A percentile compares a stretch with the other conserved stretches of the same genome.
These are phyloP conservation scores for Melanostoma scalare DNA, from an alignment of 2,888 invertebrate genomes.

Conservation along the genomic window DNA sequence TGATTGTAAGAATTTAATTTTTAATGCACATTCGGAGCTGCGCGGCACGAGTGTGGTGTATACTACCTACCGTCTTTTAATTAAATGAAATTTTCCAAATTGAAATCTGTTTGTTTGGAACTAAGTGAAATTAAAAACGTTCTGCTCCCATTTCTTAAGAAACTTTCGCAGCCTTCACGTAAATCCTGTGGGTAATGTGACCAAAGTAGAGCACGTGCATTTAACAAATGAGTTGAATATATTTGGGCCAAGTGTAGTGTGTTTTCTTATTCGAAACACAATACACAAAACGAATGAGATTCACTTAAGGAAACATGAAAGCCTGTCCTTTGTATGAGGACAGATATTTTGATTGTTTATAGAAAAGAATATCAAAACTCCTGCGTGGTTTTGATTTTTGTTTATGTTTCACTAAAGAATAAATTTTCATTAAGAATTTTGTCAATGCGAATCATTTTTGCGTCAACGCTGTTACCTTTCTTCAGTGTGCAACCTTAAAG, in stretches of 20 bases:
- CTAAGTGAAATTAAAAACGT: constrained; percentile 36
- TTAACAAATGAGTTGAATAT: constrained; percentile 49
- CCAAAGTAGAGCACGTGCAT: constrained; percentile 36
- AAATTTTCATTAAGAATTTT: constrained; percentile 42
- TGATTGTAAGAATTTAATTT: constrained; percentile 31
- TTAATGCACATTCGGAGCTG: constrained; percentile 5
- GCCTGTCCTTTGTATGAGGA: no score
- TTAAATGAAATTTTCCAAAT: constrained; percentile 33
- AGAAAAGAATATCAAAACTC: background rate
- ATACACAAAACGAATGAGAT: background rate
- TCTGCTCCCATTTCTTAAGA: constrained; percentile 20
- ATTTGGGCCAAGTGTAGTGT: constrained; percentile 10
- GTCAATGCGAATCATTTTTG: background rate
- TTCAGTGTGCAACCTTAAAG: constrained; percentile 1
- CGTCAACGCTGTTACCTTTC: constrained; percentile 25
- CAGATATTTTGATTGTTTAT: no score
- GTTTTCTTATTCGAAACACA: background rate
- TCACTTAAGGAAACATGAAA: background rate
- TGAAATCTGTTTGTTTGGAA: constrained; percentile 29
- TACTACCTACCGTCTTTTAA: constrained; percentile 11
- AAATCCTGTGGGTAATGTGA: constrained; percentile 15
- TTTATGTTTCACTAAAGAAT: background rate
- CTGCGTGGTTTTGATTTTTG: background rate
- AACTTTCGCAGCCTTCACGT: constrained; percentile 3
- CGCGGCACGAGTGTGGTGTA: background rate